phyloP scores from a whole-genome alignment of 23 tunicate genomes.

The Halocynthia aurantium region DNA sequence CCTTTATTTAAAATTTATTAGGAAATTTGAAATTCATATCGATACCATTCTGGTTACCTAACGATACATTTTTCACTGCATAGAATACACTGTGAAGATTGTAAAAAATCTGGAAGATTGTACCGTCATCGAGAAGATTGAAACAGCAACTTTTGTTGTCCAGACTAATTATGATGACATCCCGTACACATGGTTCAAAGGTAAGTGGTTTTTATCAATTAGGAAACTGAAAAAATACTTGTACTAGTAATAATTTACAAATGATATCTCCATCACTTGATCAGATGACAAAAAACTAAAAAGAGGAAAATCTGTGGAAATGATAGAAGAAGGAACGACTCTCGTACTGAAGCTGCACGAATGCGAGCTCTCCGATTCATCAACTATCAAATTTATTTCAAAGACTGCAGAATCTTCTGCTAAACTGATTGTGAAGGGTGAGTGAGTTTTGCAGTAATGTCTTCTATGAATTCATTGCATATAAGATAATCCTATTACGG shows the following conservation, averaged over 20 bases:
- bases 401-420: slow-evolving; percentile 9
- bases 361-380: slow-evolving; percentile 16
- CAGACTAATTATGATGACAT: slow-evolving; percentile 19
- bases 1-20: too few relatives aligned
- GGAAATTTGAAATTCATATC: too few relatives aligned
- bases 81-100: slow-evolving; percentile 22
- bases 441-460: background rate
- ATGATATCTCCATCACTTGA: too few relatives aligned
- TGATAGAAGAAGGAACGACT: slow-evolving; percentile 19
- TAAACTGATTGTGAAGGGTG: slow-evolving; percentile 19
- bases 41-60: background rate
- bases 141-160: slow-evolving; percentile 14
- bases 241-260: too few relatives aligned
- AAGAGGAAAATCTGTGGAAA: slow-evolving; percentile 15
- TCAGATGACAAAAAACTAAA: slow-evolving; percentile 13
- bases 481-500: background rate
- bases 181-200: slow-evolving; percentile 19
- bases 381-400: slow-evolving; percentile 6
- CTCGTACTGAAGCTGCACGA: slow-evolving; percentile 20
- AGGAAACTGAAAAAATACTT: background rate
- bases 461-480: background rate
- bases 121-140: slow-evolving; percentile 6
- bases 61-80: background rate
- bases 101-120: background rate
- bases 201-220: background rate